Evolutionary conservation across 1,140 invertebrate genomes (phyloP).

Genomic region (Sycophaga agraensis): DNA sequence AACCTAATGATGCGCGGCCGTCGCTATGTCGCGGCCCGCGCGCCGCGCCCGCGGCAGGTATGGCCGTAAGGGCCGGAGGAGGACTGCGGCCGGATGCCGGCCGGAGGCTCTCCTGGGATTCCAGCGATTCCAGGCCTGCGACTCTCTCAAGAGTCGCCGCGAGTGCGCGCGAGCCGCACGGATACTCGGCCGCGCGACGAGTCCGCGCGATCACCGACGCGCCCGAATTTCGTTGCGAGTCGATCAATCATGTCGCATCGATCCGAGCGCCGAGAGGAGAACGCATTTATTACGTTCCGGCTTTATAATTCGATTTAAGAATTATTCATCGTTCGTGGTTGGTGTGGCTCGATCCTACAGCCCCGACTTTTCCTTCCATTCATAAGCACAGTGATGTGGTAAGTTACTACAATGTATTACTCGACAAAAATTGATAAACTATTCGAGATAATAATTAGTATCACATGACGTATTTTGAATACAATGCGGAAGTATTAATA

Average conservation of each 20-base stretch:
- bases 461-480: too few species aligned
- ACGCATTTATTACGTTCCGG: not conserved
- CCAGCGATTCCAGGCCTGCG: conserved; percentile 13
- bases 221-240: not conserved
- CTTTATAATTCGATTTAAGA: not conserved
- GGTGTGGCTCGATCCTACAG: too few species aligned
- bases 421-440: too few species aligned
- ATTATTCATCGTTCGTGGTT: too few species aligned
- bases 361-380: too few species aligned
- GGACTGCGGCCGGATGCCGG: conserved; percentile 7
- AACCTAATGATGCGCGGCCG: conserved; percentile 1
- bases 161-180: not conserved
- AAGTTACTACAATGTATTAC: too few species aligned
- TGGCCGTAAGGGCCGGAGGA: not conserved
- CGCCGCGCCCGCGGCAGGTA: not conserved
- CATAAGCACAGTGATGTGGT: too few species aligned
- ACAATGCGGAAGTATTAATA: too few species aligned
- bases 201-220: not conserved
- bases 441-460: too few species aligned
- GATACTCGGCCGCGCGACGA: not conserved
- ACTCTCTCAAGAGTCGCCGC: not conserved
- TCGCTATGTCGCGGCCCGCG: not conserved
- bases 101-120: not conserved
- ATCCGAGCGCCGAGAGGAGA: not conserved
- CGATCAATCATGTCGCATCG: too few species aligned